A percentile compares a stretch with the other conserved stretches of the same genome.
These are phyloP conservation scores for Paradisaea rubra DNA, from an alignment of 2,113 vertebrate genomes.

Conservation along the genomic window DNA sequence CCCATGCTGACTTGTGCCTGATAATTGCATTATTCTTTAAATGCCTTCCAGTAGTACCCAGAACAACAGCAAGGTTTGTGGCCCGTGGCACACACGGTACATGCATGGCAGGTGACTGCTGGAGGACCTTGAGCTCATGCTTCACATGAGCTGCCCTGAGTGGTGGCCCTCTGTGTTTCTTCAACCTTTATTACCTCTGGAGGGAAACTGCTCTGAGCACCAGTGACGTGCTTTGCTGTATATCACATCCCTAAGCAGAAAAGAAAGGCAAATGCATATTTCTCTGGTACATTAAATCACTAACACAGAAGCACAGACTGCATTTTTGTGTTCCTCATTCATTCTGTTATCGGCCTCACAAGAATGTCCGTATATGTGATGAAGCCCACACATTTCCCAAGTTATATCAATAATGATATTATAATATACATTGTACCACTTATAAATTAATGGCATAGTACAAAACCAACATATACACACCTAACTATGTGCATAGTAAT, in stretches of 20 bases:
- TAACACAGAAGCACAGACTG: background rate
- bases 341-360: background rate
- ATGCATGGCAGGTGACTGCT: background rate
- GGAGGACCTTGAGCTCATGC: accelerated
- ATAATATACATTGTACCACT: background rate
- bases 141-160: background rate
- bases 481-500: background rate
- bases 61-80: background rate
- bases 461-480: background rate
- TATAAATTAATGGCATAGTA: background rate
- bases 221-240: background rate
- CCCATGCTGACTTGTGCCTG: background rate
- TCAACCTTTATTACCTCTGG: background rate
- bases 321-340: background rate
- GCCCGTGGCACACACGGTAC: background rate
- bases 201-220: background rate
- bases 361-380: background rate
- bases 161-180: background rate
- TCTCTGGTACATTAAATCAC: background rate
- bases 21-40: background rate
- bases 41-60: background rate
- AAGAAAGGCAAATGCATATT: background rate
- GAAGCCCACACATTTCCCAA: background rate
- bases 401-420: background rate
- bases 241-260: background rate